Conservation (phyloP, 2,113 vertebrate genomes). For the Lophius piscatorius region DNA sequence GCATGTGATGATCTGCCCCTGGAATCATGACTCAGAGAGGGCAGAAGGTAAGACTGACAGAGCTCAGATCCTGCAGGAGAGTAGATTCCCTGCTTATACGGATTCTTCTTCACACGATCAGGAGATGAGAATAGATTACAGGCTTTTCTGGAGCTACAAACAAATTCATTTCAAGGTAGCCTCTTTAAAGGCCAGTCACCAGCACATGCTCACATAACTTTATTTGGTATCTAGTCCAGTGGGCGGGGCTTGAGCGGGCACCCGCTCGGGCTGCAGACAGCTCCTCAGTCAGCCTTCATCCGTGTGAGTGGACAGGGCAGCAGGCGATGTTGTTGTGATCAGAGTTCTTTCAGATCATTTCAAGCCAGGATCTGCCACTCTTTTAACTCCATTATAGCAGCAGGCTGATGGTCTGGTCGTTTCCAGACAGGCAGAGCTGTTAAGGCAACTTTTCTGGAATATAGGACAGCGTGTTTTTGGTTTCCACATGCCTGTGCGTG, state of each 20-base stretch:
- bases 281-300: slow-evolving; percentile 40
- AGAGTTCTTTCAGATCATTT: slow-evolving; percentile 14
- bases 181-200: background rate
- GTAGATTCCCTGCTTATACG: background rate
- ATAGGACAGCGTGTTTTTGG: slow-evolving; percentile 53
- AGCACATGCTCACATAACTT: slow-evolving; percentile 29
- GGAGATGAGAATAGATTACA: background rate
- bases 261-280: slow-evolving; percentile 24
- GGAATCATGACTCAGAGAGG: slow-evolving; percentile 10
- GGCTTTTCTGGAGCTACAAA: accelerated
- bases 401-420: slow-evolving; percentile 42
- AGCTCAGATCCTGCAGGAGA: background rate
- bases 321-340: background rate
- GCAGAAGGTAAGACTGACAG: slow-evolving; percentile 17
- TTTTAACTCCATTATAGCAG: slow-evolving; percentile 22
- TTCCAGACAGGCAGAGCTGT: slow-evolving; percentile 65
- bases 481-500: slow-evolving; percentile 25
- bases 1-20: background rate
- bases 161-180: background rate
- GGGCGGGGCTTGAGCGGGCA: slow-evolving; percentile 56
- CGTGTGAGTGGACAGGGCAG: background rate
- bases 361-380: slow-evolving; percentile 55
- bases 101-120: background rate
- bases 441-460: slow-evolving; percentile 67
- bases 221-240: slow-evolving; percentile 40